Percentiles rank a stretch among this genome's conserved stretches.
phyloP scores from a whole-genome alignment of 2,888 invertebrate genomes.

The Tromatobia lineatoria region DNA sequence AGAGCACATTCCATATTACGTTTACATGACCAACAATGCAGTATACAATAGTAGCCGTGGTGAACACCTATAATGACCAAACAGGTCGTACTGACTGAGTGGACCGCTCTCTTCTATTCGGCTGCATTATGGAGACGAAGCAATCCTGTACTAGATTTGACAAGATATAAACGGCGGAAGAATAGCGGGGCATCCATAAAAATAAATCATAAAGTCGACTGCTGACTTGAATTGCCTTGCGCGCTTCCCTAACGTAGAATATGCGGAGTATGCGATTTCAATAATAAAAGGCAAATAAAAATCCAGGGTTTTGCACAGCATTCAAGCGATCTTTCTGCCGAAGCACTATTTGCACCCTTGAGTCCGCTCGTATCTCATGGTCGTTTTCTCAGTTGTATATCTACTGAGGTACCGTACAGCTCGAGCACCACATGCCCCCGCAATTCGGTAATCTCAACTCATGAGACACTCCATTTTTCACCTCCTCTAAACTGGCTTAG shows the following conservation, averaged over 20 bases:
- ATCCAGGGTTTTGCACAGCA: constrained; percentile 62
- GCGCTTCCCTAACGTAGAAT: constrained; percentile 73
- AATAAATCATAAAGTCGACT: constrained; percentile 83
- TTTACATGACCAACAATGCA: constrained; percentile 14
- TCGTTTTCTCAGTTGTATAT: constrained; percentile 12
- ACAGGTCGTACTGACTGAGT: constrained; percentile 37
- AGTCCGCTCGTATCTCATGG: constrained; percentile 24
- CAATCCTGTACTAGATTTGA: constrained; percentile 50
- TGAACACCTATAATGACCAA: constrained; percentile 55
- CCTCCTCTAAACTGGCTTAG: too few species aligned
- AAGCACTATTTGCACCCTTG: constrained; percentile 11
- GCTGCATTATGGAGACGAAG: constrained; percentile 25
- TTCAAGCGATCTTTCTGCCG: constrained; percentile 9
- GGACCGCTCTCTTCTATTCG: constrained; percentile 15
- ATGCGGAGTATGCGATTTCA: constrained; percentile 83
- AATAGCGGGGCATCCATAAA: constrained; percentile 76
- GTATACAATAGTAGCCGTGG: constrained; percentile 14
- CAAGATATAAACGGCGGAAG: constrained; percentile 45
- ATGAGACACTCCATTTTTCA: too few species aligned
- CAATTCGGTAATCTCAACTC: too few species aligned
- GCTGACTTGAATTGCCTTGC: constrained; percentile 81
- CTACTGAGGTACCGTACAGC: neutral
- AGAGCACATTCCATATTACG: neutral
- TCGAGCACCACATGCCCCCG: too few species aligned
- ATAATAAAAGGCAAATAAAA: constrained; percentile 84